A percentile compares a stretch with the other conserved stretches of the same genome.
These are phyloP conservation scores for Xanthorhoe designata DNA, from an alignment of 2,888 invertebrate genomes.

Conservation along the genomic window DNA sequence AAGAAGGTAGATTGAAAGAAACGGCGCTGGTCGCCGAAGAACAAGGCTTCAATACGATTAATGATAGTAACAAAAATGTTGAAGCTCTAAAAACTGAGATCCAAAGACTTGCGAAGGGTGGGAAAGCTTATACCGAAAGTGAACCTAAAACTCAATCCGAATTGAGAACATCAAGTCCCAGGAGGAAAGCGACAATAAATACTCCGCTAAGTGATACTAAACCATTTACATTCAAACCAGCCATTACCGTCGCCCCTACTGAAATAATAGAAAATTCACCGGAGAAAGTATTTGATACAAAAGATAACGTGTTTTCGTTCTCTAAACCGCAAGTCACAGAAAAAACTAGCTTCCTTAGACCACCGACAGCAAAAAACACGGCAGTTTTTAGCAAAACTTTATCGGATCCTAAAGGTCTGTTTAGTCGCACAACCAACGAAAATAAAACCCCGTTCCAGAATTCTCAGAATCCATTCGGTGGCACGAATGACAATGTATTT, in stretches of 20 bases:
- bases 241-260: slow-evolving; percentile 66
- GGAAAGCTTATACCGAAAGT: slow-evolving; percentile 51
- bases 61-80: slow-evolving; percentile 77
- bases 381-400: slow-evolving; percentile 10
- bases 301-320: slow-evolving; percentile 68
- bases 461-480: slow-evolving; percentile 48
- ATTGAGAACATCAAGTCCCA: slow-evolving; percentile 50
- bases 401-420: slow-evolving; percentile 44
- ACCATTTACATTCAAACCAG: slow-evolving; percentile 73
- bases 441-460: slow-evolving; percentile 48
- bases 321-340: slow-evolving; percentile 68
- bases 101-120: slow-evolving; percentile 60
- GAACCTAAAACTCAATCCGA: slow-evolving; percentile 56
- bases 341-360: slow-evolving; percentile 49
- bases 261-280: slow-evolving; percentile 67
- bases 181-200: slow-evolving; percentile 45
- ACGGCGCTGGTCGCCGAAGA: slow-evolving; percentile 82
- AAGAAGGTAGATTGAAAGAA: slow-evolving; percentile 87
- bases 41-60: slow-evolving; percentile 75
- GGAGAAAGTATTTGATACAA: slow-evolving; percentile 59
- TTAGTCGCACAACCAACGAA: slow-evolving; percentile 44
- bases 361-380: slow-evolving; percentile 31
- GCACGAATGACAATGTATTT: slow-evolving; percentile 45
- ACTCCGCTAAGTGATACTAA: slow-evolving; percentile 48
- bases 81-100: slow-evolving; percentile 67